Evolutionary conservation across 2,888 invertebrate species (phyloP).

Genomic region (Chouioia cunea): DNA sequence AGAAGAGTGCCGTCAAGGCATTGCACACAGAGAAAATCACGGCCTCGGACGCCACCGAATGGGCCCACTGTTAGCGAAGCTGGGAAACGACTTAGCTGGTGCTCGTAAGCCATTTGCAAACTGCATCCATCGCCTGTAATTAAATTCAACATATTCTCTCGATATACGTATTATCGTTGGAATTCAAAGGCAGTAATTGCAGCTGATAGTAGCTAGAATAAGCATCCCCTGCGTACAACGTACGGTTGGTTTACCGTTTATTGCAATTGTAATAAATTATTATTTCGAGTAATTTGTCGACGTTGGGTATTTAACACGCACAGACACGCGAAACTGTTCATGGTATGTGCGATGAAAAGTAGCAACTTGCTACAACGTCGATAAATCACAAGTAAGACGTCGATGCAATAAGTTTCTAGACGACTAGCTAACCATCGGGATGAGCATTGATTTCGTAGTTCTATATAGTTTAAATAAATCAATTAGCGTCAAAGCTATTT

Average conservation of each 20-base stretch:
- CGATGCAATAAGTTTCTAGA: conserved; percentile 14
- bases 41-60: conserved; percentile 85
- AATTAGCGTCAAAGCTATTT: conserved; percentile 1
- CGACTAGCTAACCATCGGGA: conserved; percentile 5
- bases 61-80: conserved; percentile 84
- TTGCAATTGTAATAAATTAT: no score
- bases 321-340: no score
- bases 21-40: conserved; percentile 93
- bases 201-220: no score
- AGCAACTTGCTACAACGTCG: no score
- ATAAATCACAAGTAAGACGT: no score
- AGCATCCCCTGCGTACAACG: no score
- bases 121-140: conserved; percentile 77
- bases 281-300: neutral
- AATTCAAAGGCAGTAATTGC: no score
- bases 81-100: conserved; percentile 82
- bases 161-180: no score
- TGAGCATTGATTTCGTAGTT: conserved; percentile 16
- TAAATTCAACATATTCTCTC: neutral
- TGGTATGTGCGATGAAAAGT: no score
- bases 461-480: conserved; percentile 8
- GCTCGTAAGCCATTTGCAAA: conserved; percentile 82
- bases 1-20: conserved; percentile 89
- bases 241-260: no score
- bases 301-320: no score